Conservation (phyloP, 1,140 invertebrate genomes). For the Papilio dardanus region DNA sequence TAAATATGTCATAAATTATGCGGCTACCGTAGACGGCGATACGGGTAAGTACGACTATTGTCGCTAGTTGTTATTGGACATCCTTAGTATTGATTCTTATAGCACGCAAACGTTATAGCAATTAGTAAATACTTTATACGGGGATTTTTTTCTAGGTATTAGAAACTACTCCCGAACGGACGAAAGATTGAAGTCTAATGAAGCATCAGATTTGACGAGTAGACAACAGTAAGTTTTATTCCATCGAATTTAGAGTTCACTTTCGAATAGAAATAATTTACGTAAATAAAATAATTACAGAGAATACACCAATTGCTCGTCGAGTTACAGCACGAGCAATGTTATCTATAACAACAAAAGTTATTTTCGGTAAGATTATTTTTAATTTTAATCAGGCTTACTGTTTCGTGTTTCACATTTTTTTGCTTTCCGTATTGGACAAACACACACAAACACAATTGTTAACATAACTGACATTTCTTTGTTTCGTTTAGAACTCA, state of each 20-base stretch:
- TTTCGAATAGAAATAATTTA: not conserved
- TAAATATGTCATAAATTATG: conserved; percentile 63
- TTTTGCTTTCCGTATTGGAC: too few species aligned
- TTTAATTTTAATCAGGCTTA: not conserved
- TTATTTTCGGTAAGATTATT: conserved; percentile 14
- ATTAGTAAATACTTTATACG: too few species aligned
- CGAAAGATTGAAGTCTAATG: not conserved
- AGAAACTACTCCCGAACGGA: not conserved
- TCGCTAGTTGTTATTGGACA: not conserved
- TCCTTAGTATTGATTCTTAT: not conserved
- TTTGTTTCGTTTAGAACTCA: conserved; percentile 36
- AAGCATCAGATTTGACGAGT: not conserved
- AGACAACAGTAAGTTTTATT: conserved; percentile 15
- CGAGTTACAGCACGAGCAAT: conserved; percentile 23
- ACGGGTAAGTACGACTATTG: conserved; percentile 57
- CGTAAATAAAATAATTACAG: conserved; percentile 3
- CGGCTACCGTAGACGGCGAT: conserved; percentile 60
- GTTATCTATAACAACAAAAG: conserved; percentile 23
- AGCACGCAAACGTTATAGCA: too few species aligned
- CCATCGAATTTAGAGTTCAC: not conserved
- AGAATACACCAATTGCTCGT: conserved; percentile 22
- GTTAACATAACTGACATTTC: too few species aligned
- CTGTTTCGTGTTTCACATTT: not conserved
- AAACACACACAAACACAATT: too few species aligned
- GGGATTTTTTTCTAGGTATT: not conserved